A percentile compares a stretch with the other conserved stretches of the same genome.
Conservation (phyloP, 2,888 invertebrate species). For the Monochamus alternatus region DNA sequence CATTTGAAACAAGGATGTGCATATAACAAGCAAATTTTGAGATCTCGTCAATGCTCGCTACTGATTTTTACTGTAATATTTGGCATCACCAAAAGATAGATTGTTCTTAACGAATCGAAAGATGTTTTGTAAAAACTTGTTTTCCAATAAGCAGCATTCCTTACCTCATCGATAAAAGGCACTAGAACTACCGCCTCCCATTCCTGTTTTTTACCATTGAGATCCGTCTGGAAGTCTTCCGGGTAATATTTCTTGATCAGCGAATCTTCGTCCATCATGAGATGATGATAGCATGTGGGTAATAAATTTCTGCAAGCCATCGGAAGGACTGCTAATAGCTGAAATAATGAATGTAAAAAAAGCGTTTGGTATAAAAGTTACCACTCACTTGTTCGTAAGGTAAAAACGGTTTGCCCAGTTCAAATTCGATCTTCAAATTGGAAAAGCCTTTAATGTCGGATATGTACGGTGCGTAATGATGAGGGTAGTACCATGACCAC, state of each 20-base stretch:
- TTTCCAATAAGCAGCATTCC: not conserved
- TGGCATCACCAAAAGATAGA: too few relatives aligned
- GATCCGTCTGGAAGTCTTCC: conserved; percentile 89
- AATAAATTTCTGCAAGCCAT: conserved; percentile 87
- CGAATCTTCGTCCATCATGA: conserved; percentile 85
- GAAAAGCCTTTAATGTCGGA: conserved; percentile 92
- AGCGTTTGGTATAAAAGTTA: not conserved
- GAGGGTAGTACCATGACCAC: conserved; percentile 99
- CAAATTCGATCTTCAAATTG: conserved; percentile 82
- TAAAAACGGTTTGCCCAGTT: conserved; percentile 89
- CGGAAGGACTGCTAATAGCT: conserved; percentile 90
- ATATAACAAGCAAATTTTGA: too few relatives aligned
- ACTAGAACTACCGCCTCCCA: conserved; percentile 97
- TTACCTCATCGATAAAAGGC: conserved; percentile 91
- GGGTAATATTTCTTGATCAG: conserved; percentile 95
- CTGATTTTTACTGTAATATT: too few relatives aligned
- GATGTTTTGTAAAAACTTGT: conserved; percentile 23
- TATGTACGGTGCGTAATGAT: conserved; percentile 97
- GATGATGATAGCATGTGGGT: conserved; percentile 83
- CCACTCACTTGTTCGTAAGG: conserved; percentile 88
- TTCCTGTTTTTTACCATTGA: conserved; percentile 96
- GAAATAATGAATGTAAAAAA: conserved; percentile 52
- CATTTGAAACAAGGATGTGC: too few relatives aligned
- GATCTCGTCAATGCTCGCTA: too few relatives aligned
- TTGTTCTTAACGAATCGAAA: too few relatives aligned